Evolutionary conservation across 2,113 vertebrate species (phyloP).

Genomic region (Platichthys stellatus): DNA sequence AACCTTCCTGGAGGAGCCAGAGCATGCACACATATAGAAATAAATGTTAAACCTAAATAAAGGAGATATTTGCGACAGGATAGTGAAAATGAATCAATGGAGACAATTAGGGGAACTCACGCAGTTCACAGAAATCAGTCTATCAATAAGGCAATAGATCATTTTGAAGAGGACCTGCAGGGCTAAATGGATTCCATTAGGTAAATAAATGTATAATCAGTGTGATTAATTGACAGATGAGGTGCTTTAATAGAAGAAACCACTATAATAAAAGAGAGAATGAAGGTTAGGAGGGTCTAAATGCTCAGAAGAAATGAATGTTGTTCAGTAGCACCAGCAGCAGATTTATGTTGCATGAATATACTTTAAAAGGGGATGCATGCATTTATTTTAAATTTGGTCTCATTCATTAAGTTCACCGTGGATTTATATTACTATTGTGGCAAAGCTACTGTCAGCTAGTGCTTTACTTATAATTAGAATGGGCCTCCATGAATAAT

Average conservation of each 20-base stretch:
- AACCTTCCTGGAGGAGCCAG: background rate
- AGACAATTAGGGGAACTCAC: conserved; percentile 80
- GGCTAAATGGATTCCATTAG: conserved; percentile 77
- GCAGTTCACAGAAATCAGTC: conserved; percentile 78
- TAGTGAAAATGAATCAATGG: conserved; percentile 79
- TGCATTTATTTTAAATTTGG: conserved; percentile 20
- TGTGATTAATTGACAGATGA: conserved; percentile 82
- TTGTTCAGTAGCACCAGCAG: background rate
- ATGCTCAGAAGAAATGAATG: background rate
- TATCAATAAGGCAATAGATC: conserved; percentile 81
- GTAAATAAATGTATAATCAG: conserved; percentile 85
- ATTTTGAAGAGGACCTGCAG: conserved; percentile 75
- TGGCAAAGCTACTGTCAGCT: conserved; percentile 22
- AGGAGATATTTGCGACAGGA: conserved; percentile 76
- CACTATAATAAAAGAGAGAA: conserved; percentile 63
- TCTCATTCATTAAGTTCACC: conserved; percentile 28
- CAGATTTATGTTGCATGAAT: conserved; percentile 16
- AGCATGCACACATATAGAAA: conserved; percentile 13
- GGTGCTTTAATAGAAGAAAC: conserved; percentile 72
- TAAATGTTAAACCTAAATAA: conserved; percentile 25
- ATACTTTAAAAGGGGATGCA: background rate
- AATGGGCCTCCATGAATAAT: conserved; percentile 26
- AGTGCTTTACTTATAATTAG: conserved; percentile 33
- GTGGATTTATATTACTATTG: conserved; percentile 25
- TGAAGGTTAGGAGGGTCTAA: background rate